A percentile compares a stretch with the other conserved stretches of the same genome.
Conservation (phyloP, 2,888 invertebrate genomes). For the Chrysodeixis includens region DNA sequence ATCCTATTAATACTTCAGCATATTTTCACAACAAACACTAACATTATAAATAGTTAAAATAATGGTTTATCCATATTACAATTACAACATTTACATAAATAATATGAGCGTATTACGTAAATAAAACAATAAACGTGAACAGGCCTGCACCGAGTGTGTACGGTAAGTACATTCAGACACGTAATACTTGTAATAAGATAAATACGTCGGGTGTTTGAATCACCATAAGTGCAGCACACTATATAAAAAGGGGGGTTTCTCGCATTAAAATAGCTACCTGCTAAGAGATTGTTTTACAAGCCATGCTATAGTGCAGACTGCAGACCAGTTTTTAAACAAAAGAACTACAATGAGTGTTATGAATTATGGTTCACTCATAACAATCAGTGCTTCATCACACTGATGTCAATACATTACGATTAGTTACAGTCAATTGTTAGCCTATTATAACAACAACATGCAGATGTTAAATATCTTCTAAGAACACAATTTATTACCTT, state of each 20-base stretch:
- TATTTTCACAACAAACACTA: slow-evolving; percentile 23
- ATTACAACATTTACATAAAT: slow-evolving; percentile 30
- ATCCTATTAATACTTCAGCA: slow-evolving; percentile 13
- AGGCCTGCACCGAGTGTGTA: slow-evolving; percentile 36
- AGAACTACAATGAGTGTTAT: slow-evolving; percentile 56
- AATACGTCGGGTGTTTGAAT: slow-evolving; percentile 67
- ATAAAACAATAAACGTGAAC: slow-evolving; percentile 50
- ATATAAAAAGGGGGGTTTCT: slow-evolving; percentile 45
- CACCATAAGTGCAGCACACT: slow-evolving; percentile 69
- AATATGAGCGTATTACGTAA: slow-evolving; percentile 43
- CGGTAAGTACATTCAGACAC: slow-evolving; percentile 57
- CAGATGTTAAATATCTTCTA: slow-evolving; percentile 15
- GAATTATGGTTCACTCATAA: slow-evolving; percentile 45
- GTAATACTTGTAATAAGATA: slow-evolving; percentile 72
- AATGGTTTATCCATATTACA: slow-evolving; percentile 36
- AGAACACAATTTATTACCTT: slow-evolving; percentile 75
- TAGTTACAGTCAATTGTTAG: slow-evolving; percentile 34
- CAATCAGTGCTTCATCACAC: slow-evolving; percentile 37
- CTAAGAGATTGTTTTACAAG: slow-evolving; percentile 49
- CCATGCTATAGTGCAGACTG: slow-evolving; percentile 21
- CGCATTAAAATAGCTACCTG: slow-evolving; percentile 23
- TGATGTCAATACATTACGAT: slow-evolving; percentile 34
- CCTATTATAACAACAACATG: slow-evolving; percentile 30
- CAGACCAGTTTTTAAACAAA: slow-evolving; percentile 56
- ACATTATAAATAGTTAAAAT: slow-evolving; percentile 29